These are phyloP conservation scores for Hydraecia micacea DNA, from an alignment of 2,888 invertebrate genomes.

Conservation along the genomic window DNA sequence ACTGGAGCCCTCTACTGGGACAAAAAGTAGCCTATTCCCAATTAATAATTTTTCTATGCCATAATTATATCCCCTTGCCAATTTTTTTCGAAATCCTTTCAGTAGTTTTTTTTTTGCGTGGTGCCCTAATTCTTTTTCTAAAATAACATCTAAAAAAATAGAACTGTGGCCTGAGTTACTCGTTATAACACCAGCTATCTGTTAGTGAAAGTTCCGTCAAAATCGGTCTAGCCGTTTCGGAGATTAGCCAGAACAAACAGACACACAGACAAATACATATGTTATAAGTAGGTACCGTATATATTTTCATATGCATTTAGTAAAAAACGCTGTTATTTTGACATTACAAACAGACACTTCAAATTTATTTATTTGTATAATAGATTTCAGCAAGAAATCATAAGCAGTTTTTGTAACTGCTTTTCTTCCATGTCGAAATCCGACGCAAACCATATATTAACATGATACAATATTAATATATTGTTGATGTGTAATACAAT, in stretches of 20 bases:
- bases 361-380: neutral
- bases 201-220: neutral
- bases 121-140: neutral
- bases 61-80: neutral
- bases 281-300: neutral
- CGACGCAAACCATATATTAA: constrained; percentile 42
- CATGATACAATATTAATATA: constrained; percentile 30
- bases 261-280: neutral
- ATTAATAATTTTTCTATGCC: neutral
- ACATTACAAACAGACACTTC: neutral
- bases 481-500: constrained; percentile 29
- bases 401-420: constrained; percentile 36
- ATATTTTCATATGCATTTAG: neutral
- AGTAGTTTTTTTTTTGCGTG: neutral
- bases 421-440: constrained; percentile 23
- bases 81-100: neutral
- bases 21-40: neutral
- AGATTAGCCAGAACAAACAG: neutral
- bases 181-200: neutral
- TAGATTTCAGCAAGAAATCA: constrained; percentile 4
- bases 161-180: neutral
- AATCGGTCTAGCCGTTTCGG: neutral
- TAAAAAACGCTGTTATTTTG: neutral
- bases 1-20: neutral
- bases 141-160: neutral